phyloP scores from a whole-genome alignment of 2,888 invertebrate genomes.

The Ophion ellenae region DNA sequence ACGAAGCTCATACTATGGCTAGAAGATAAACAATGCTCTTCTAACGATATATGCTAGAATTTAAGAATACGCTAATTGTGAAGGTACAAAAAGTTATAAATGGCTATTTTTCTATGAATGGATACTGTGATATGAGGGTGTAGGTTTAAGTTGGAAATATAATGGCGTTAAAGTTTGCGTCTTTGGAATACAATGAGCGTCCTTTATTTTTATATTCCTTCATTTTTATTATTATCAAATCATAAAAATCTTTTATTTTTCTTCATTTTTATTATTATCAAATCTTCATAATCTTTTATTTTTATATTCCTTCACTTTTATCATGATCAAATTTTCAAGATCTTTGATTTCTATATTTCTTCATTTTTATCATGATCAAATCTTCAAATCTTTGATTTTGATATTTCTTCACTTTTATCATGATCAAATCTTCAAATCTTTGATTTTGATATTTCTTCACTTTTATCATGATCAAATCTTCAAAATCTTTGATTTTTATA shows the following conservation, averaged over 20 bases:
- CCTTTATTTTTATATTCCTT: not conserved
- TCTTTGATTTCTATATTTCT: no score
- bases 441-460: no score
- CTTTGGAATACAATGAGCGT: not conserved
- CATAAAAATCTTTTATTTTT: not conserved
- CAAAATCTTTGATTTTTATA: no score
- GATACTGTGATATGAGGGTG: slow-evolving; percentile 56
- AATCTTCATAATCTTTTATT: not conserved
- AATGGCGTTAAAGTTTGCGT: not conserved
- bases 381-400: no score
- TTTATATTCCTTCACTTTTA: no score
- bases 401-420: no score
- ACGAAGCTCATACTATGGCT: not conserved
- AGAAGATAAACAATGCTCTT: not conserved
- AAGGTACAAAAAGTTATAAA: not conserved
- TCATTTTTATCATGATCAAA: no score
- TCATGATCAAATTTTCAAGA: no score
- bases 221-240: not conserved
- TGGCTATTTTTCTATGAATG: slow-evolving; percentile 13
- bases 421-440: no score
- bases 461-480: no score
- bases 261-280: not conserved
- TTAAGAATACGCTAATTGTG: not conserved
- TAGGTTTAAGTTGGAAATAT: not conserved
- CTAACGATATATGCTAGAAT: not conserved